phyloP scores from a whole-genome alignment of 1,140 invertebrate genomes.

The Microplitis demolitor region DNA sequence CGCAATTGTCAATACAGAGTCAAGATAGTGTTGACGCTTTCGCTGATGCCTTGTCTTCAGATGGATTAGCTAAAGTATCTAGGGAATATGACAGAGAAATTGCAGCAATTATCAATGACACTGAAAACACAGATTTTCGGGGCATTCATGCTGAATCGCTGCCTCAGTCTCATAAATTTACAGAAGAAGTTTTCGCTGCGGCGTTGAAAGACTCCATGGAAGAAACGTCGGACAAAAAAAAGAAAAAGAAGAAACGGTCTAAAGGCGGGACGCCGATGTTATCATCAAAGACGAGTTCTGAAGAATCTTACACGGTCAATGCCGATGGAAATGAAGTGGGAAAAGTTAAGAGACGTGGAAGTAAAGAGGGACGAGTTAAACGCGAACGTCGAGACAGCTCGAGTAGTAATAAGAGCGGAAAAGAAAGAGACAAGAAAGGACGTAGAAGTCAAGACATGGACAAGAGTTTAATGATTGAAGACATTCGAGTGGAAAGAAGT shows the following conservation, averaged over 20 bases:
- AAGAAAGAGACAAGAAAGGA: conserved; percentile 31
- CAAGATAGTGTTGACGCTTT: conserved; percentile 52
- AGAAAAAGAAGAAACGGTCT: conserved; percentile 37
- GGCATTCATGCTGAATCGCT: neutral
- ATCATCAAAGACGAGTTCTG: conserved; percentile 33
- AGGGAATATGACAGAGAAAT: conserved; percentile 9
- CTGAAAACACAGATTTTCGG: neutral
- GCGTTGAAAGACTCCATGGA: conserved; percentile 11
- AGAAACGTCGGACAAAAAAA: conserved; percentile 30
- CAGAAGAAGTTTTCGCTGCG: conserved; percentile 15
- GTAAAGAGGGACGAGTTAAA: conserved; percentile 18
- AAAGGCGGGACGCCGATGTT: conserved; percentile 19
- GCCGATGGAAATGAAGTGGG: conserved; percentile 26
- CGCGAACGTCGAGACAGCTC: conserved; percentile 21
- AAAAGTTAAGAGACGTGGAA: conserved; percentile 21
- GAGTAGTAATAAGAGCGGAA: conserved; percentile 14
- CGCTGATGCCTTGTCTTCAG: conserved; percentile 49
- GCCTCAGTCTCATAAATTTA: neutral
- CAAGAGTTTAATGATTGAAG: conserved; percentile 15
- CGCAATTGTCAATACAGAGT: conserved; percentile 34
- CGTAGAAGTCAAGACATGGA: conserved; percentile 22
- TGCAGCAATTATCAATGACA: neutral
- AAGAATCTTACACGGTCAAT: conserved; percentile 36
- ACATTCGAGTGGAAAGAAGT: conserved; percentile 7
- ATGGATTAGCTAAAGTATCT: conserved; percentile 17